phyloP scores from a whole-genome alignment of 2,797 vertebrate genomes.

The Falco concolor region DNA sequence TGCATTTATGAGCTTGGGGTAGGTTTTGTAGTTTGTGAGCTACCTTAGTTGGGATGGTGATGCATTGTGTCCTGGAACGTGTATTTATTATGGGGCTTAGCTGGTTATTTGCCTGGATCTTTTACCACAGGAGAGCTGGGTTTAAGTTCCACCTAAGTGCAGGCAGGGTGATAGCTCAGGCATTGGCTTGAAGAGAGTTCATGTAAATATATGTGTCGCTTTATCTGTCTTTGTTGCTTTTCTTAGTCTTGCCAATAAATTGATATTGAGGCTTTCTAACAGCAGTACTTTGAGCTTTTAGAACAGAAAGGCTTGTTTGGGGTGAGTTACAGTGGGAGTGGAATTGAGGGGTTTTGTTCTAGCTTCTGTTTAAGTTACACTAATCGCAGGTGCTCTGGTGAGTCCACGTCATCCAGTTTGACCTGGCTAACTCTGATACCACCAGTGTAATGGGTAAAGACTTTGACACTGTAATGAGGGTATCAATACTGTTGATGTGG shows the following conservation, averaged over 20 bases:
- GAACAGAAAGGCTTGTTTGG: neutral
- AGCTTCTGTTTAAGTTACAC: neutral
- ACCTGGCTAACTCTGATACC: neutral
- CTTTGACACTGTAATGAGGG: fast-evolving
- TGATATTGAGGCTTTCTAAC: neutral
- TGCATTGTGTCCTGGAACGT: neutral
- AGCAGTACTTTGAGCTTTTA: neutral
- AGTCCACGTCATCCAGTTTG: neutral
- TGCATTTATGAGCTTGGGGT: neutral
- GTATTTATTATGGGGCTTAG: neutral
- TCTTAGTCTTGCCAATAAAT: neutral
- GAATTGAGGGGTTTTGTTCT: neutral
- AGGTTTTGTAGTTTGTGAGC: neutral
- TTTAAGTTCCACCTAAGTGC: neutral
- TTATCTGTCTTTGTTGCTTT: neutral
- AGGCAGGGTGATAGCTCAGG: neutral
- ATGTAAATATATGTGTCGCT: neutral
- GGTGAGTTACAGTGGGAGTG: neutral
- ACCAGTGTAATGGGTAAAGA: neutral
- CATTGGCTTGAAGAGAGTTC: neutral
- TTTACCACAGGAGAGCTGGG: neutral
- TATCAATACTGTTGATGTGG: fast-evolving
- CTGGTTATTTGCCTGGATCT: neutral
- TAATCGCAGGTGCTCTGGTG: neutral
- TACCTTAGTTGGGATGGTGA: neutral